Conservation (phyloP, 2,888 invertebrate species). For the Macrophya annulata region DNA sequence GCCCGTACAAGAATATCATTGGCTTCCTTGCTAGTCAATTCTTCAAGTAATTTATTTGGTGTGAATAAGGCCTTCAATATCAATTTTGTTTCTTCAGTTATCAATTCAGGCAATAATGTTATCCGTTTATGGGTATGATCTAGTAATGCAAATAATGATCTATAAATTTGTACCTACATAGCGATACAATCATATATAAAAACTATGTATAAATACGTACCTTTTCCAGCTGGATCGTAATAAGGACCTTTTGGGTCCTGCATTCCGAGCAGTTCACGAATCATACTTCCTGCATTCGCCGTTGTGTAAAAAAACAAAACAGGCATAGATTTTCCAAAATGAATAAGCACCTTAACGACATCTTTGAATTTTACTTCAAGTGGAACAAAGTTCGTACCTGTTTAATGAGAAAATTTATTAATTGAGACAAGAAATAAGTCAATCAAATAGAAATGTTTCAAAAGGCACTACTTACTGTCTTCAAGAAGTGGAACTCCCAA, state of each 20-base stretch:
- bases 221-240: slow-evolving; percentile 81
- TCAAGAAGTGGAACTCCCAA: slow-evolving; percentile 79
- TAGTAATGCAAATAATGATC: slow-evolving; percentile 61
- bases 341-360: slow-evolving; percentile 88
- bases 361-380: slow-evolving; percentile 86
- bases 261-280: slow-evolving; percentile 88
- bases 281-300: slow-evolving; percentile 85
- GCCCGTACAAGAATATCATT: slow-evolving; percentile 91
- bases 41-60: slow-evolving; percentile 83
- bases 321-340: slow-evolving; percentile 89
- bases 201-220: slow-evolving; percentile 72
- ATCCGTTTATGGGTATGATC: slow-evolving; percentile 88
- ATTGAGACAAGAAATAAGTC: neutral
- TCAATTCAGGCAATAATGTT: slow-evolving; percentile 87
- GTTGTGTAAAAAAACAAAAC: slow-evolving; percentile 91
- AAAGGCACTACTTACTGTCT: slow-evolving; percentile 71
- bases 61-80: slow-evolving; percentile 85
- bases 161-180: neutral
- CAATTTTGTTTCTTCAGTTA: slow-evolving; percentile 85
- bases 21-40: slow-evolving; percentile 88
- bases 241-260: slow-evolving; percentile 80
- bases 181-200: neutral
- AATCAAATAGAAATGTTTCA: slow-evolving; percentile 12
- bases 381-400: slow-evolving; percentile 79
- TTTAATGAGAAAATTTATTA: slow-evolving; percentile 50